phyloP scores from a whole-genome alignment of 2,797 vertebrate species.

The Dromococcyx pavoninus region DNA sequence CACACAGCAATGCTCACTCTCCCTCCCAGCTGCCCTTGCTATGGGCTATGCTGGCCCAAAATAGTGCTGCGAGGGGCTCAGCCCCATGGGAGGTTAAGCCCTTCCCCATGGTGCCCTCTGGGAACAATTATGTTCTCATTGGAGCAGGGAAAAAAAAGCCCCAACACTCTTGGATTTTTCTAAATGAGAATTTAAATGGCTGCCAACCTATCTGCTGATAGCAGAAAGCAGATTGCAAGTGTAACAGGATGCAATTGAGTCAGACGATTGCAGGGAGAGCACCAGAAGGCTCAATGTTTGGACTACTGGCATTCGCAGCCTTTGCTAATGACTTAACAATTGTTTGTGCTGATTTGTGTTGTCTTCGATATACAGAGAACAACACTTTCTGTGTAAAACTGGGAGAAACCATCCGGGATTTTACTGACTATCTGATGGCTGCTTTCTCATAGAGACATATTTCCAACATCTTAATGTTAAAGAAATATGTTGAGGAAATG shows the following conservation, averaged over 20 bases:
- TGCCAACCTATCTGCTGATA: slow-evolving; percentile 60
- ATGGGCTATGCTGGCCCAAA: not conserved
- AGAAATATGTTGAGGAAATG: not conserved
- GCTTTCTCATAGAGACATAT: not conserved
- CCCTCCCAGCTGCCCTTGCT: not conserved
- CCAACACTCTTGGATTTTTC: slow-evolving; percentile 6
- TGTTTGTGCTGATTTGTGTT: slow-evolving; percentile 67
- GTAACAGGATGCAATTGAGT: slow-evolving; percentile 63
- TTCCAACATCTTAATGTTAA: not conserved
- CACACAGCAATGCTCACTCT: not conserved
- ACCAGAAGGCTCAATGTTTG: slow-evolving; percentile 72
- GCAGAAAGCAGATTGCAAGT: slow-evolving; percentile 76
- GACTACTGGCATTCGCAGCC: slow-evolving; percentile 38
- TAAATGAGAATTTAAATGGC: slow-evolving; percentile 66
- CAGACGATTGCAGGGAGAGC: slow-evolving; percentile 60
- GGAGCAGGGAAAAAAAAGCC: not conserved
- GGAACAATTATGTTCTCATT: not conserved
- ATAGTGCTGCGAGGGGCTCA: not conserved
- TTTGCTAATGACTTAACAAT: slow-evolving; percentile 74
- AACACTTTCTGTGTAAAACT: slow-evolving; percentile 45
- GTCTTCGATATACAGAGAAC: slow-evolving; percentile 34
- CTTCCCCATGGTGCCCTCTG: not conserved
- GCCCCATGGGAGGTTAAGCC: not conserved
- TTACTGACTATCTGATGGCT: not conserved
- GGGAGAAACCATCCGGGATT: slow-evolving; percentile 21